These are phyloP conservation scores for Maniola hyperantus DNA, from an alignment of 2,888 invertebrate species.

Conservation along the genomic window DNA sequence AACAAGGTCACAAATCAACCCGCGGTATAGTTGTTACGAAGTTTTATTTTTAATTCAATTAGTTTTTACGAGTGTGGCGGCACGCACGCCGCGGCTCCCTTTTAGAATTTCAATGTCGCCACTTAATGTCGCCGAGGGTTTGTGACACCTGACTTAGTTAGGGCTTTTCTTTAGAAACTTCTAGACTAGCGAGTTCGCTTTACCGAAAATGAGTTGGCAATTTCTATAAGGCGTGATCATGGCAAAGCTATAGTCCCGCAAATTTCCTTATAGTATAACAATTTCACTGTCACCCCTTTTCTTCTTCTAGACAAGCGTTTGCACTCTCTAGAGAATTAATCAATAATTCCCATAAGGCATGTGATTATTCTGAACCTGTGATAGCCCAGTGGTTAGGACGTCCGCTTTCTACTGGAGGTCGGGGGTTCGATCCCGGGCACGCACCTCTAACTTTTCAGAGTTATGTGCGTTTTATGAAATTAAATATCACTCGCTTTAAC, in stretches of 20 bases:
- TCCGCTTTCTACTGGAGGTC: no score
- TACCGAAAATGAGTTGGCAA: not conserved
- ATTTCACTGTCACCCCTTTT: no score
- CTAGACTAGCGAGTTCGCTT: not conserved
- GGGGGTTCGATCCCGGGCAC: no score
- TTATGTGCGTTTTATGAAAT: no score
- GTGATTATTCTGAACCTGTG: no score
- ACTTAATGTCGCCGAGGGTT: conserved; percentile 5
- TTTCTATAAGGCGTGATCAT: not conserved
- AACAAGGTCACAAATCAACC: conserved; percentile 22
- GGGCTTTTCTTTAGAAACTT: not conserved
- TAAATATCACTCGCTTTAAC: no score
- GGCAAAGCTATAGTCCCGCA: not conserved
- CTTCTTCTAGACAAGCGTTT: no score
- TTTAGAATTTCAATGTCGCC: conserved; percentile 21
- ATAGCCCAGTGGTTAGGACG: no score
- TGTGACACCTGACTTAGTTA: conserved; percentile 7
- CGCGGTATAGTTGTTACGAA: conserved; percentile 9
- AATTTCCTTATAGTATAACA: no score
- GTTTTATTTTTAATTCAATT: conserved; percentile 28
- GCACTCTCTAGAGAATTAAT: no score
- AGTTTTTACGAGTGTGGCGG: conserved; percentile 24
- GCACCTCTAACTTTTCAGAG: no score
- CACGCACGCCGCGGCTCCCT: conserved; percentile 25
- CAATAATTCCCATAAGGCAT: no score